phyloP scores from a whole-genome alignment of 2,113 vertebrate species.

The Puma concolor region DNA sequence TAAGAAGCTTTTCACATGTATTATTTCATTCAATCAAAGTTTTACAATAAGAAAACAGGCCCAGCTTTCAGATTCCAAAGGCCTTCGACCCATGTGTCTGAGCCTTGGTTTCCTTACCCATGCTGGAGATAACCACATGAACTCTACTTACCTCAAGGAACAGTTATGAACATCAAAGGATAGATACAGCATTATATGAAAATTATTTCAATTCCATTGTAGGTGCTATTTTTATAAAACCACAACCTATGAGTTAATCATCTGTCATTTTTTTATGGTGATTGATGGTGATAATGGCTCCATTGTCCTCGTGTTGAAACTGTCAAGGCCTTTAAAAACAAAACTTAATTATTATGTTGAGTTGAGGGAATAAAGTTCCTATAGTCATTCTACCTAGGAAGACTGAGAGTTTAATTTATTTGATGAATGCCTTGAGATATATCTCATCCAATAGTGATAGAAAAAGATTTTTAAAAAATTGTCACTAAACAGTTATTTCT shows the following conservation, averaged over 20 bases:
- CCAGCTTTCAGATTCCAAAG: not conserved
- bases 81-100: not conserved
- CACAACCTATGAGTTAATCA: not conserved
- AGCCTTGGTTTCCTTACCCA: not conserved
- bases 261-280: not conserved
- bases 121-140: not conserved
- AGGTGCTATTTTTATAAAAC: not conserved
- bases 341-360: not conserved
- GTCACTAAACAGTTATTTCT: not conserved
- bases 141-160: not conserved
- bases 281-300: not conserved
- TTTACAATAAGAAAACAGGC: not conserved
- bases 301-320: not conserved
- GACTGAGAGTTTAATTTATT: conserved; percentile 18
- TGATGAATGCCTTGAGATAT: not conserved
- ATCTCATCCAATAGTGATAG: not conserved
- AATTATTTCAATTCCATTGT: conserved; percentile 5
- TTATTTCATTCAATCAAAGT: not conserved
- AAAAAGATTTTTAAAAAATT: not conserved
- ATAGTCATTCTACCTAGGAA: not conserved
- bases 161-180: not conserved
- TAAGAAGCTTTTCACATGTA: not conserved
- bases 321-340: not conserved
- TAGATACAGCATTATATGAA: not conserved
- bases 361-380: not conserved